A percentile compares a stretch with the other conserved stretches of the same genome.
phyloP scores from a whole-genome alignment of 2,888 invertebrate genomes.

The Mythimna vitellina region DNA sequence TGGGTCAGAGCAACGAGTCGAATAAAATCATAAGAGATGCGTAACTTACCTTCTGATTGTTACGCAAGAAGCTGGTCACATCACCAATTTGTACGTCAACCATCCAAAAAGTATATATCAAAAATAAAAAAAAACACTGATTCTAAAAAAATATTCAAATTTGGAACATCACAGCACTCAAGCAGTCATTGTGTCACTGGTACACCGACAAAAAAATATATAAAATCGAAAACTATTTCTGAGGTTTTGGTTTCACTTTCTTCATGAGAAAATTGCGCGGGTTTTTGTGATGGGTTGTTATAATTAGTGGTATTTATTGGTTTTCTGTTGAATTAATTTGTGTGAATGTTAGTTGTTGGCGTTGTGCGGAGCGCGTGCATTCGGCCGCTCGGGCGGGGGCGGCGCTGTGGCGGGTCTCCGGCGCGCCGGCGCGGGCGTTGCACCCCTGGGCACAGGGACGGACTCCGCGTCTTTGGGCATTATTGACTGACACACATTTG shows the following conservation, averaged over 20 bases:
- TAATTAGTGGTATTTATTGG: conserved; percentile 33
- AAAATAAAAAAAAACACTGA: conserved; percentile 46
- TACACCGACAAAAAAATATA: conserved; percentile 54
- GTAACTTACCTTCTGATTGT: conserved; percentile 62
- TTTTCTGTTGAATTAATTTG: conserved; percentile 56
- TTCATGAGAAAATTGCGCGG: conserved; percentile 41
- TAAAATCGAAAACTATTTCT: conserved; percentile 41
- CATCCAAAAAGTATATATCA: conserved; percentile 43
- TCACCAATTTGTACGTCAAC: conserved; percentile 47
- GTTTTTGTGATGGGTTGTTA: conserved; percentile 48
- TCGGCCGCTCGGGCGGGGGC: conserved; percentile 77
- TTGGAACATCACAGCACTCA: conserved; percentile 73
- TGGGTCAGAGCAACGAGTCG: neutral
- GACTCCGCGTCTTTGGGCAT: conserved; percentile 52
- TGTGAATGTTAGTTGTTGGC: conserved; percentile 60
- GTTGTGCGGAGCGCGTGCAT: conserved; percentile 72
- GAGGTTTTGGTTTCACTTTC: conserved; percentile 41
- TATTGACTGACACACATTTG: conserved; percentile 38
- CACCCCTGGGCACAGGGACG: conserved; percentile 79
- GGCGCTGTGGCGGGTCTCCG: conserved; percentile 72
- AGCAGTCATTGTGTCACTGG: conserved; percentile 70
- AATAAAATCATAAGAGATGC: neutral
- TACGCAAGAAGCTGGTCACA: conserved; percentile 67
- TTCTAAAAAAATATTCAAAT: conserved; percentile 54
- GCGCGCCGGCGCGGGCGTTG: conserved; percentile 83